Evolutionary conservation across 2,797 vertebrate species (phyloP).

Genomic region (Neomorphus geoffroyi): DNA sequence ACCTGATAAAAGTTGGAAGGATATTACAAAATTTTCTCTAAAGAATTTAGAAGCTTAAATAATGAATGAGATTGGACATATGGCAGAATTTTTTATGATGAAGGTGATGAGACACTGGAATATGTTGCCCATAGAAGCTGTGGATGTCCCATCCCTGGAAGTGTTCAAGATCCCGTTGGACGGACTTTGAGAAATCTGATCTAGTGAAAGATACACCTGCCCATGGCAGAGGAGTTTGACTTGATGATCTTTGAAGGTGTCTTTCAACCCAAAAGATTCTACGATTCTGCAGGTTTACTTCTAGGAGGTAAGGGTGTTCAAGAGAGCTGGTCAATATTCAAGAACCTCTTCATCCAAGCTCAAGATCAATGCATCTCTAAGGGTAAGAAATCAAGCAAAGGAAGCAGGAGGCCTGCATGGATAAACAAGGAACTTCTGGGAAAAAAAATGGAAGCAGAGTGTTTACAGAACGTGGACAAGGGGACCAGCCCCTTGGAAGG

Average conservation of each 20-base stretch:
- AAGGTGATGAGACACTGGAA: neutral
- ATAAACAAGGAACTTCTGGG: too few species aligned
- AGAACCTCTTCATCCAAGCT: too few species aligned
- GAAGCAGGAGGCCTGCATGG: too few species aligned
- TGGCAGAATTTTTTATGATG: neutral
- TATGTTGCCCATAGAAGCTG: neutral
- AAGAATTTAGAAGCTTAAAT: neutral
- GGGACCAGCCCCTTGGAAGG: too few species aligned
- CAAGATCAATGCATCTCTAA: too few species aligned
- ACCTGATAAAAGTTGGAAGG: neutral
- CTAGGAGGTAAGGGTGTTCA: too few species aligned
- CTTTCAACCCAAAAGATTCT: neutral
- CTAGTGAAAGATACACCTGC: neutral
- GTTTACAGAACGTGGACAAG: too few species aligned
- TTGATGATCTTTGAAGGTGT: neutral
- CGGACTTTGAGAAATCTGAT: neutral
- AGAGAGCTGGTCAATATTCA: too few species aligned
- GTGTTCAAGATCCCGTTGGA: neutral
- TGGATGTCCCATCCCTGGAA: accelerated
- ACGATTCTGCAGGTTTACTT: too few species aligned
- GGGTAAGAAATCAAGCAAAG: too few species aligned
- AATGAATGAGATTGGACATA: neutral
- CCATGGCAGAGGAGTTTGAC: neutral
- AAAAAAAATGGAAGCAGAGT: too few species aligned
- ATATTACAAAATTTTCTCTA: neutral